phyloP scores from a whole-genome alignment of 2,888 invertebrate genomes.

The Andrena bucephala region DNA sequence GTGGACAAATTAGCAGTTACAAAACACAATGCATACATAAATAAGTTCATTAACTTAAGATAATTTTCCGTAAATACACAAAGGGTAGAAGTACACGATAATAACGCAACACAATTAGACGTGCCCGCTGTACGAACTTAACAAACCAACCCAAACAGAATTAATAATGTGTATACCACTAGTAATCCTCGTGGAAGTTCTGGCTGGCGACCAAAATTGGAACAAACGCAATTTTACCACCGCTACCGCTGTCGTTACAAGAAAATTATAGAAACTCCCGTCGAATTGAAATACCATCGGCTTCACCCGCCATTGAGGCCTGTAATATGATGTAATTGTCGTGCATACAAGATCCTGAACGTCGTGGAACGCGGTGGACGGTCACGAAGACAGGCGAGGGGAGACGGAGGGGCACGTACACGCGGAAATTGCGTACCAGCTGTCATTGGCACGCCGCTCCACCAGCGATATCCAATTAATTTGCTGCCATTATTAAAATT shows the following conservation, averaged over 20 bases:
- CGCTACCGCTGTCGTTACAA: not conserved
- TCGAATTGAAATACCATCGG: not conserved
- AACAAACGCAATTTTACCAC: too few relatives aligned
- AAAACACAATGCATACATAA: too few relatives aligned
- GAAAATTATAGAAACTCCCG: not conserved
- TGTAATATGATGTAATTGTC: slow-evolving; percentile 46
- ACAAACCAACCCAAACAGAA: too few relatives aligned
- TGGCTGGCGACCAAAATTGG: too few relatives aligned
- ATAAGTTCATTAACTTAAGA: too few relatives aligned
- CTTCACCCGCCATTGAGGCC: slow-evolving; percentile 32
- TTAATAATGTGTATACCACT: too few relatives aligned
- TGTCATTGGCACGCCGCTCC: slow-evolving; percentile 75
- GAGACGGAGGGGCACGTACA: slow-evolving; percentile 25
- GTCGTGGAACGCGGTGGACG: slow-evolving; percentile 17
- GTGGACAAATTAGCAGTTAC: too few relatives aligned
- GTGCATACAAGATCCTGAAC: slow-evolving; percentile 35
- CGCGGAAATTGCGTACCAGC: slow-evolving; percentile 69
- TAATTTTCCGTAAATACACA: too few relatives aligned
- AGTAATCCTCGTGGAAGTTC: too few relatives aligned
- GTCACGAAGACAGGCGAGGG: not conserved
- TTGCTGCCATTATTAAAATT: slow-evolving; percentile 77
- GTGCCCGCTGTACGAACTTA: too few relatives aligned
- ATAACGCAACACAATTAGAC: too few relatives aligned
- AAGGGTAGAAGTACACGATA: too few relatives aligned
- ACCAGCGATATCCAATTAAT: slow-evolving; percentile 78